Percentiles rank a stretch among this genome's conserved stretches.
Evolutionary conservation across 1,140 invertebrate species (phyloP).

Genomic region (Euwallacea fornicatus): DNA sequence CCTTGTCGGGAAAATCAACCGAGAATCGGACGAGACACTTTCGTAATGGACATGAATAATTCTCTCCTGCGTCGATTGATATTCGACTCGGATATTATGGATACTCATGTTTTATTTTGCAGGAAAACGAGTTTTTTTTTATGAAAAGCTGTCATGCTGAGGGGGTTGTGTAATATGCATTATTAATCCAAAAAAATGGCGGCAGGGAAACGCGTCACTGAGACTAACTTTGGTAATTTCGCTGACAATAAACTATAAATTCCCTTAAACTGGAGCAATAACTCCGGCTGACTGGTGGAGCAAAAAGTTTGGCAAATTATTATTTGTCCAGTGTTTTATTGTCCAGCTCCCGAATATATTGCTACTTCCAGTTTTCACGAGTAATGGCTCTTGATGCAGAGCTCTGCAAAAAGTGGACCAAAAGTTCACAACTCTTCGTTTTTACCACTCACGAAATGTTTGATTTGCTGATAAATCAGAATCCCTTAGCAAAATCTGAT

Average conservation of each 20-base stretch:
- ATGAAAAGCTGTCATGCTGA: too few species aligned
- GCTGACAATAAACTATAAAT: slow-evolving; percentile 22
- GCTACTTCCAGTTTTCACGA: neutral
- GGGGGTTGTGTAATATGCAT: too few species aligned
- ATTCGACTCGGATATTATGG: neutral
- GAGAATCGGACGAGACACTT: slow-evolving; percentile 12
- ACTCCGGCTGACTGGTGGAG: slow-evolving; percentile 10
- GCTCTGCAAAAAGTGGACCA: neutral
- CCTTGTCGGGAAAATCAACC: slow-evolving; percentile 20
- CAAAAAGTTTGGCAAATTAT: slow-evolving; percentile 29
- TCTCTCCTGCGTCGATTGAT: slow-evolving; percentile 4
- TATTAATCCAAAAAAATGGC: too few species aligned
- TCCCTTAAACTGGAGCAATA: slow-evolving; percentile 8
- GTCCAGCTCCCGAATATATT: slow-evolving; percentile 18
- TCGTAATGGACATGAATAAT: slow-evolving; percentile 22
- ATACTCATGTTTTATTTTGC: too few species aligned
- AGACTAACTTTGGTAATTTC: slow-evolving; percentile 14
- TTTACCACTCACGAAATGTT: neutral
- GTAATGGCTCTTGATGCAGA: slow-evolving; percentile 1
- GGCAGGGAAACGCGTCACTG: too few species aligned
- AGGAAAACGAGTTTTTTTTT: too few species aligned
- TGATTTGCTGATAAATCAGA: too few species aligned
- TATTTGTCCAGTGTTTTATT: slow-evolving; percentile 30
- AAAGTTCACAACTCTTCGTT: neutral
- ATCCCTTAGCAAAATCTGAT: too few species aligned